Percentiles rank a stretch among this genome's conserved stretches.
Evolutionary conservation across 30 jellyfish, hydroid and myxozoan species (phyloP).

Genomic region (Hydra vulgaris): DNA sequence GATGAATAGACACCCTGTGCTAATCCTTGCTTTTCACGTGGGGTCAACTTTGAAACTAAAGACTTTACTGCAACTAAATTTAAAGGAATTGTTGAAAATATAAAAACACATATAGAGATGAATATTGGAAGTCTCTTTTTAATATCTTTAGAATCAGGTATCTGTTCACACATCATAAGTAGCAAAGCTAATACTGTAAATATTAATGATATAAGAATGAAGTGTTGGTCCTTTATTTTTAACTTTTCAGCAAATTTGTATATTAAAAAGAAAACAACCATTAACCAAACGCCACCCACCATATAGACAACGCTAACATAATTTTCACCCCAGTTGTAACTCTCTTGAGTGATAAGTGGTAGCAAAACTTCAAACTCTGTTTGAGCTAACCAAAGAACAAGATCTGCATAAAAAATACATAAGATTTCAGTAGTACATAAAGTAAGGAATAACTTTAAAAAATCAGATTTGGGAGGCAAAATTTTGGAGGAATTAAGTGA

Average conservation of each 20-base stretch:
- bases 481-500: background rate
- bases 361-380: slow-evolving; percentile 95
- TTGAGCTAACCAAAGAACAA: slow-evolving; percentile 83
- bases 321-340: slow-evolving; percentile 78
- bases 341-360: slow-evolving; percentile 92
- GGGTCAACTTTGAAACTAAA: slow-evolving; percentile 74
- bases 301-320: slow-evolving; percentile 63
- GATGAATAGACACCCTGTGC: slow-evolving; percentile 95
- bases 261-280: slow-evolving; percentile 51
- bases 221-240: slow-evolving; percentile 45
- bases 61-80: slow-evolving; percentile 86
- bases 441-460: background rate
- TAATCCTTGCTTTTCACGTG: slow-evolving; percentile 79
- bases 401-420: slow-evolving; percentile 75
- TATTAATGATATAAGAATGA: slow-evolving; percentile 56
- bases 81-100: slow-evolving; percentile 82
- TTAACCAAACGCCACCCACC: slow-evolving; percentile 82
- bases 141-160: slow-evolving; percentile 41
- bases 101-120: slow-evolving; percentile 46
- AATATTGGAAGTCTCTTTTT: slow-evolving; percentile 49
- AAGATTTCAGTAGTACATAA: slow-evolving; percentile 58
- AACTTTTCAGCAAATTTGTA: slow-evolving; percentile 58
- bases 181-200: slow-evolving; percentile 64
- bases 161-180: slow-evolving; percentile 54
- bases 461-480: background rate